Evolutionary conservation across 2,888 invertebrate genomes (phyloP), one percentile per base, ranked within the genome.

Genomic region (Smittia aterrima): DNA sequence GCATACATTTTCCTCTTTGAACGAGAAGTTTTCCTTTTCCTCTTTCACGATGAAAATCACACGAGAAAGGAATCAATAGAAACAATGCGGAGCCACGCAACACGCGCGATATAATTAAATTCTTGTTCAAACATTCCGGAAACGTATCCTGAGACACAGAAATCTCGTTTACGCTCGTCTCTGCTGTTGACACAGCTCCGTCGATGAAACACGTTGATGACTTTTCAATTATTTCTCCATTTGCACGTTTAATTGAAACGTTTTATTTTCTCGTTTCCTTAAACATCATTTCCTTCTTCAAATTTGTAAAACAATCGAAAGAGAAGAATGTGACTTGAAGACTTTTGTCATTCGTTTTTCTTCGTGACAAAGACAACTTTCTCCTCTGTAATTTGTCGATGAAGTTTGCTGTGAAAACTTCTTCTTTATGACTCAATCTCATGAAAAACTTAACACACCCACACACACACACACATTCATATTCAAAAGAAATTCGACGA

Each of bases 51-150:
- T 18, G 13, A 58, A 22, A 58, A 58, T 11, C 16, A n/a, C 11
- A 58, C 13, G 18, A 58, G 58, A 22, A 58, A 2, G n/a, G n/a
- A 58, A 58, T 58, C 58, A 22, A 47, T 47, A 47, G 13, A 38
- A 47, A n/a, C 47, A 47, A 58, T 47, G 58, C 58, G 9, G 58
- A 18, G 58, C 58, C 58, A 58, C n/a, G 58, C 2, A 58, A 58
- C 58, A 58, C 58, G 58, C 58, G 18, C 18, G 7, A 18, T 58
- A 3, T 58, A 58, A 58, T 58, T 58, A 58, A 58, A 58, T 22
- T 58, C 58, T 13, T 22, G 22, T 58, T 58, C 20, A 58, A 58
- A 47, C 16, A 47, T n/a, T 47, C 16, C 11, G n/a, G 47, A 47
- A 32, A 32, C 16, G 47, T 47, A 6, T 47, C n/a, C n/a, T 11